phyloP scores from a whole-genome alignment of 2,113 vertebrate genomes.

The Halcyon senegalensis region DNA sequence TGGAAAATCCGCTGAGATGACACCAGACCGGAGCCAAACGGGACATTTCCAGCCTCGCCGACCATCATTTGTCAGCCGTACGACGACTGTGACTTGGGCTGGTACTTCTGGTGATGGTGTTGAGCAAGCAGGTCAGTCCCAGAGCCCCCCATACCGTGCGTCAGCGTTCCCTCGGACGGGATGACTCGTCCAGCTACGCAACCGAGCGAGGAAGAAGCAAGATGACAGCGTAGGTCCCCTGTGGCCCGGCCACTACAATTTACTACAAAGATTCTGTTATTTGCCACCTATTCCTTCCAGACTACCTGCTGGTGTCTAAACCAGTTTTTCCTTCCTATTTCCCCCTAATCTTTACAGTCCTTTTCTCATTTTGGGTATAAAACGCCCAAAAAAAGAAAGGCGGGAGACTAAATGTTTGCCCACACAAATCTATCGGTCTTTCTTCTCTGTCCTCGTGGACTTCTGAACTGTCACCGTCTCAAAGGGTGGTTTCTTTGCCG shows the following conservation, averaged over 20 bases:
- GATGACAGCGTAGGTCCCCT: background rate
- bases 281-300: no score
- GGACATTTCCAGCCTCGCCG: background rate
- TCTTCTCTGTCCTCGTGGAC: no score
- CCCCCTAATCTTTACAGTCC: no score
- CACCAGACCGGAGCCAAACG: background rate
- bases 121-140: background rate
- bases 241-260: no score
- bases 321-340: no score
- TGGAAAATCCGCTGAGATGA: background rate
- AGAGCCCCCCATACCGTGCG: accelerated
- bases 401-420: no score
- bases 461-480: no score
- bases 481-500: background rate
- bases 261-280: no score
- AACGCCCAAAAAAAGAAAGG: no score
- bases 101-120: accelerated
- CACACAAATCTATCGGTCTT: no score
- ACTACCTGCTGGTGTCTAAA: no score
- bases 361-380: no score
- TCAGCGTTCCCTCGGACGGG: background rate
- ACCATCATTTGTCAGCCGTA: background rate
- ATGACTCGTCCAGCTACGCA: background rate
- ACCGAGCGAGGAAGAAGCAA: background rate
- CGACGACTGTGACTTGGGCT: background rate